Evolutionary conservation across 2,797 vertebrate species (phyloP).

Genomic region (Petrocephalus sullivani): DNA sequence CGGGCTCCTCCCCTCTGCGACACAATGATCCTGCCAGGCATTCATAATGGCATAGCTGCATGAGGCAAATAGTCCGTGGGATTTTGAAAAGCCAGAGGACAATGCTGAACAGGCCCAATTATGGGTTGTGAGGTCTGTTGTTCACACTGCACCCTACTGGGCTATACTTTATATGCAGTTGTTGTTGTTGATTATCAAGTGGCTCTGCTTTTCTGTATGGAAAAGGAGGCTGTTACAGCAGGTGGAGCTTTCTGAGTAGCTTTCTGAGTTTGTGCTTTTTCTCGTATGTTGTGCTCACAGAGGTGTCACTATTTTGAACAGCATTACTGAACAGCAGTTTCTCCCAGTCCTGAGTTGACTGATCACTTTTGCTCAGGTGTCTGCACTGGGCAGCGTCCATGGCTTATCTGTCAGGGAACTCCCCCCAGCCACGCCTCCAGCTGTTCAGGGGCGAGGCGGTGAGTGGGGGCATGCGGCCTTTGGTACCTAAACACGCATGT

Average conservation of each 20-base stretch:
- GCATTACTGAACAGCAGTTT: neutral
- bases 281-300: neutral
- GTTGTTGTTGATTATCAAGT: neutral
- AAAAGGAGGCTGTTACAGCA: neutral
- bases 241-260: neutral
- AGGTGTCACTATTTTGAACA: neutral
- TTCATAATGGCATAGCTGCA: neutral
- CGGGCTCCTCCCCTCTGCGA: neutral
- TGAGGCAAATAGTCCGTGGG: neutral
- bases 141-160: neutral
- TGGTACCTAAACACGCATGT: neutral
- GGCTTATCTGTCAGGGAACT: neutral
- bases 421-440: neutral
- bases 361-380: neutral
- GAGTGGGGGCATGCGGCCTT: neutral
- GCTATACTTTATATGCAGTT: neutral
- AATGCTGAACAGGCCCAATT: neutral
- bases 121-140: neutral
- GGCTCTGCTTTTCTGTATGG: neutral
- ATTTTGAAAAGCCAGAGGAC: neutral
- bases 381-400: neutral
- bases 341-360: too few relatives aligned
- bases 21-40: neutral
- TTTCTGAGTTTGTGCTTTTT: neutral
- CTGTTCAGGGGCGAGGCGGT: neutral